Evolutionary conservation across 2,797 vertebrate species (phyloP), one percentile per base, ranked within the genome.

Genomic region (Argya squamiceps): DNA sequence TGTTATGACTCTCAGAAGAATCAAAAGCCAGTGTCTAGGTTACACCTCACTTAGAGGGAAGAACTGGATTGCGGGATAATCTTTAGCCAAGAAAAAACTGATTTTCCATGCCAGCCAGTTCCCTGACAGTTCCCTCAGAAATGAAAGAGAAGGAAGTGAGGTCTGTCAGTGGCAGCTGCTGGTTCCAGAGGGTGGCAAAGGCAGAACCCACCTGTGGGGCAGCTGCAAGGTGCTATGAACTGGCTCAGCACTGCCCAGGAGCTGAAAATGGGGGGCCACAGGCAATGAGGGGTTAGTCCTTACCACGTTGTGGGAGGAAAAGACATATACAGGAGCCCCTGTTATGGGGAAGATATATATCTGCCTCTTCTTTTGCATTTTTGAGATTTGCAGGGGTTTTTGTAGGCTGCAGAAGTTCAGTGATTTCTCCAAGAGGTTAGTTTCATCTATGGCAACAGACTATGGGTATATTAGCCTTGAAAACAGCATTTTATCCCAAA

Each of bases 181-280:
- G 21, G 5, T 19, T 64, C 19, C 37, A 9, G 16, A 62, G 36
- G 19, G 4, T 1, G 17, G 24, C 0, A 0, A 47, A 22, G 37
- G 41, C 68, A 76, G 63, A 22, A 11, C 0, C 2, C 13, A 8
- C 0, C 2, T 1, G 3, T 2, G 0, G 1, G 19, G 36, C 41
- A 2, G 41, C 34, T 55, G 37, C 16, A 5, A 17, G n/a, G 9
- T 16, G 67, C 30, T 12, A 34, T 32, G 44, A 10, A 18, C 7
- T 1, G 24, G 34, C 56, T 49, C 46, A 44, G 21, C 22, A 4
- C 8, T 10, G 37, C 22, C 3, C 1, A 5, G 29, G 24, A n/a
- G 36, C 19, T 24, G 41, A 36, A 27, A 8, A 2, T 23, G 21
- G 8, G 8, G 3, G 1, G 1, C 41, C 10, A 34, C 3, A 7